Base-by-base conservation (phyloP, 2,888 invertebrate species). In the Gymnocheta viridis region DNA sequence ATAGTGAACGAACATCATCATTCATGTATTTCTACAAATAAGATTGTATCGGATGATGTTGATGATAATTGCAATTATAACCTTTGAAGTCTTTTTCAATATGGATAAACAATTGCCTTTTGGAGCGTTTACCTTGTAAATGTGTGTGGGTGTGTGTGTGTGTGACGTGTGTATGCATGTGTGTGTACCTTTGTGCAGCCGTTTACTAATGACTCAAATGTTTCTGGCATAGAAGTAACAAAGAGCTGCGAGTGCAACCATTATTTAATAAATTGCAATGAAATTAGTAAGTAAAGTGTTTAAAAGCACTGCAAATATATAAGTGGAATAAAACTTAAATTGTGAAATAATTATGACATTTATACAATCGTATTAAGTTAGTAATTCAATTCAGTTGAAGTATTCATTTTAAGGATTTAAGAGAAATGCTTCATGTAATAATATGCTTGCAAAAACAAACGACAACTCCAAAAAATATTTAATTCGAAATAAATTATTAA, bases 31-130 rank as follows among this genome's bases (percentile, higher is more conserved):
- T 19, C 4, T 27, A 5, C 4, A 66, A 66, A 49, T 19, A 6
- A 22, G 22, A 14, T 60, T n/a, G n/a, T 17, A 9, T 22, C n/a
- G 12, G 1, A 35, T 67, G 35, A 38, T 38, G 10, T 29, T 76
- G 41, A 76, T 56, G 56, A 66, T 76, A 22, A 44, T 64, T 76
- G 66, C 17, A 76, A 66, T 66, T 76, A n/a, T 29, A 56, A 22
- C 51, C n/a, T 51, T 74, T 51, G 19, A 64, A 74, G 41, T 64
- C 10, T 74, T 41, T 41, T 66, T 10, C n/a, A 35, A 67, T 10
- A 24, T 12, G 6, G 5, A 22, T 14, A 66, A 51, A 14, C 22
- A 32, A 35, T 35, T 38, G 22, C n/a, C 19, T 32, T 17, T 6
- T 29, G 3, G n/a, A 19, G 14, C 14, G 14, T 17, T 19, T 41